Evolutionary conservation across 2,888 invertebrate species (phyloP).

Genomic region (Cephus pulcher): DNA sequence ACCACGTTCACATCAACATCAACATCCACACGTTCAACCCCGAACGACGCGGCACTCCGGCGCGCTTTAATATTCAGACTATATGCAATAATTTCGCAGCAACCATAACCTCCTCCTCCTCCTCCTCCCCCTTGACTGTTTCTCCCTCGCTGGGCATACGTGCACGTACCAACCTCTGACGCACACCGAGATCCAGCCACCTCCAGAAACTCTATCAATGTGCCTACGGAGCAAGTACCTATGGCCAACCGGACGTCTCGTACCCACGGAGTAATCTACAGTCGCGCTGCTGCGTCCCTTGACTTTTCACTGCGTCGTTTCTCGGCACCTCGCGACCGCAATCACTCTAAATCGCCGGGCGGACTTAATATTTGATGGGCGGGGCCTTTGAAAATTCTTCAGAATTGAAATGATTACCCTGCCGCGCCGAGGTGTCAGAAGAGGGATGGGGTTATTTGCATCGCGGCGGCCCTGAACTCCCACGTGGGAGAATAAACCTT

Average conservation of each 20-base stretch:
- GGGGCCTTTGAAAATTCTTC: slow-evolving; percentile 37
- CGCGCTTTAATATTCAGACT: slow-evolving; percentile 66
- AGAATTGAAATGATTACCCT: slow-evolving; percentile 42
- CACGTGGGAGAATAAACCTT: neutral
- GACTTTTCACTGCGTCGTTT: neutral
- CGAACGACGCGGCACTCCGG: slow-evolving; percentile 50
- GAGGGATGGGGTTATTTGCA: slow-evolving; percentile 21
- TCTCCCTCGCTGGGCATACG: slow-evolving; percentile 6
- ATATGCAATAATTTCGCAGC: slow-evolving; percentile 65
- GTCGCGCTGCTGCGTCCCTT: neutral
- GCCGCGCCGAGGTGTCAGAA: slow-evolving; percentile 30
- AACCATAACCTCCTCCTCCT: slow-evolving; percentile 51
- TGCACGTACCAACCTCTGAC: neutral
- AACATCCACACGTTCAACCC: slow-evolving; percentile 25
- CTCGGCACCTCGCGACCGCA: slow-evolving; percentile 43
- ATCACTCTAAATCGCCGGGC: slow-evolving; percentile 56
- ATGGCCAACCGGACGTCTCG: neutral
- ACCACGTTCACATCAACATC: slow-evolving; percentile 18
- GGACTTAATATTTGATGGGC: slow-evolving; percentile 55
- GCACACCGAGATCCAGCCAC: slow-evolving; percentile 4
- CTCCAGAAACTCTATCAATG: neutral
- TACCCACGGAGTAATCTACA: neutral
- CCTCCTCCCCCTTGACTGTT: slow-evolving; percentile 6
- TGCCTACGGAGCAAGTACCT: neutral
- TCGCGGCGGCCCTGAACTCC: neutral